Base-by-base conservation (phyloP, 2,888 invertebrate species). In the Andrena fulva region DNA sequence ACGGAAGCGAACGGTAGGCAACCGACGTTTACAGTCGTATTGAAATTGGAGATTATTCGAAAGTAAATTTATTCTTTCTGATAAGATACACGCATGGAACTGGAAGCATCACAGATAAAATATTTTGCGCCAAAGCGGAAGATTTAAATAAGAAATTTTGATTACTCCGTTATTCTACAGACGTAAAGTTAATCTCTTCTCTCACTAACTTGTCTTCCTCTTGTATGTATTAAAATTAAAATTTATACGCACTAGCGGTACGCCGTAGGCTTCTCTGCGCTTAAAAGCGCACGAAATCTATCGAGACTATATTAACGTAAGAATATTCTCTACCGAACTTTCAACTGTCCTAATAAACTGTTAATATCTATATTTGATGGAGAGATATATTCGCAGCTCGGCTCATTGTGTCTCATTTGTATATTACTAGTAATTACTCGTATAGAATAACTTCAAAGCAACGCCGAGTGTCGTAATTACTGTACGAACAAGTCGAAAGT, bases 1-100 rank as follows among this genome's bases (percentile, higher is more conserved):
- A 6, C 77, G 82, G 83, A 83, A 83, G 83, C 77, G 74, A 42
- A 67, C 1, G 0, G n/a, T 72, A 60, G 33, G 72, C 64, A 73
- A 74, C 48, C 7, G 8, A 64, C 16, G 24, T 72, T 60, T 33
- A 64, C 48, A 72, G 48, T 66, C 62, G 48, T 48, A 33, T 31
- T 29, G 10, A 48, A 60, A 31, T 63, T 24, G 56, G 64, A 16
- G 50, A 2, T 68, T 68, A 54, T 27, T 29, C 52, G 4, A 20
- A 54, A 20, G 33, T 59, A 64, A 54, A 80, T 63, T 24, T 56
- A 78, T 64, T 35, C 56, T 48, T 56, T 48, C 7, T 74, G 24
- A 82, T 24, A 50, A 60, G 56, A 76, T 52, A 20, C 24, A 62
- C 42, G 52, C 42, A 24, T 80, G 33, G 10, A 71, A 75, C 42